phyloP scores from a whole-genome alignment of 2,797 vertebrate genomes.

The Myiothlypis chrysogaster region DNA sequence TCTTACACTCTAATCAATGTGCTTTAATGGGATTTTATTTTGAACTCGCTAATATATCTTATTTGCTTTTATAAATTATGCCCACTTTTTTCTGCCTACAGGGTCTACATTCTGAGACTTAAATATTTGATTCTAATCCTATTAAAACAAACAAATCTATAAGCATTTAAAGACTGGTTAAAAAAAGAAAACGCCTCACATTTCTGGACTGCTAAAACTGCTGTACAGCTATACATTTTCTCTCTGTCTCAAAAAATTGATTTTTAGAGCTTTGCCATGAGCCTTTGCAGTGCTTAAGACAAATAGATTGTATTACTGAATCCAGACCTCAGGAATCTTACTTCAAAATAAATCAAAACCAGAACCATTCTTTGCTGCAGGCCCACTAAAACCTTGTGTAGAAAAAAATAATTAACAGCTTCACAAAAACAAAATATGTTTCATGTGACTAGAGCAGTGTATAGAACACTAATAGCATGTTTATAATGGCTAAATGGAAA shows the following conservation, averaged over 20 bases:
- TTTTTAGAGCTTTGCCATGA: constrained; percentile 24
- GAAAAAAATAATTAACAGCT: constrained; percentile 24
- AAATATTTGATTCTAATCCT: background rate
- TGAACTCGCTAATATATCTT: background rate
- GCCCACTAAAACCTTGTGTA: background rate
- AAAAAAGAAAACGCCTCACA: background rate
- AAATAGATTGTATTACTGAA: constrained; percentile 39
- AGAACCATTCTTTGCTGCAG: constrained; percentile 2
- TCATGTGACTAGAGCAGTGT: background rate
- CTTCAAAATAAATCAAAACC: constrained; percentile 39
- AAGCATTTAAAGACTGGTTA: background rate
- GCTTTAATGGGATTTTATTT: background rate
- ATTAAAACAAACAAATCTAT: background rate
- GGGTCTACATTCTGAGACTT: background rate
- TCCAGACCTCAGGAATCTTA: constrained; percentile 16
- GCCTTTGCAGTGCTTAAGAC: constrained; percentile 34
- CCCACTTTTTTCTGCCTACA: background rate
- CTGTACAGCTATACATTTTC: background rate
- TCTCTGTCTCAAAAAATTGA: constrained; percentile 1
- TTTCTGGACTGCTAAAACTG: background rate
- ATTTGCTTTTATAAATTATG: background rate
- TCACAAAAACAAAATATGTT: background rate
- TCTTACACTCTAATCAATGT: background rate
- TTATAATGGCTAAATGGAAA: background rate
- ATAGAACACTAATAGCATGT: background rate